These are phyloP conservation scores for Corythornis vintsioides DNA, from an alignment of 2,113 vertebrate species.

Conservation along the genomic window DNA sequence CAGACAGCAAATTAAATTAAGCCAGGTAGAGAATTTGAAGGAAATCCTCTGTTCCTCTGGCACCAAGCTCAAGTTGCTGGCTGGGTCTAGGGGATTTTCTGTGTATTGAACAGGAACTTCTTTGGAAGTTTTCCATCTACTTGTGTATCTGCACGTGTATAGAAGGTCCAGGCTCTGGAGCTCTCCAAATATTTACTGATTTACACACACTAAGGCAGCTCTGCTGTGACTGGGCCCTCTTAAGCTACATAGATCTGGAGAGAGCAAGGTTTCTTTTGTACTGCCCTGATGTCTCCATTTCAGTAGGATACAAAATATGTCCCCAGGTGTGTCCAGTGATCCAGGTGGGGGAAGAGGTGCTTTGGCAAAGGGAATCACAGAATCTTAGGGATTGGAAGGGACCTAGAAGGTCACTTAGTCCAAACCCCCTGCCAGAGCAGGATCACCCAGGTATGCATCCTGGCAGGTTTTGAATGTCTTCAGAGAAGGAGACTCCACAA, in stretches of 20 bases:
- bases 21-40: not conserved
- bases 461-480: too few species aligned
- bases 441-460: too few species aligned
- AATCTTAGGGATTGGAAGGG: too few species aligned
- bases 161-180: not conserved
- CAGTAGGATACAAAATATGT: not conserved
- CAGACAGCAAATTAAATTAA: not conserved
- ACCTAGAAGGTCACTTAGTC: too few species aligned
- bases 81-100: not conserved
- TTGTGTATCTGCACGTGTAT: conserved; percentile 17
- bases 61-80: not conserved
- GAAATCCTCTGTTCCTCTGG: not conserved
- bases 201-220: not conserved
- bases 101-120: not conserved
- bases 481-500: too few species aligned
- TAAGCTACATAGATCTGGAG: not conserved
- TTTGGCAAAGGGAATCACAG: not conserved
- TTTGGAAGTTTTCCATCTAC: conserved; percentile 26
- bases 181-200: conserved; percentile 22
- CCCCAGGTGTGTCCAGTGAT: not conserved
- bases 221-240: not conserved
- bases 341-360: not conserved
- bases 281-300: not conserved
- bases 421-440: too few species aligned
- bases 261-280: not conserved